Evolutionary conservation across 2,797 vertebrate species (phyloP), one percentile per base, ranked within the genome.

Genomic region (Siniperca obscura): DNA sequence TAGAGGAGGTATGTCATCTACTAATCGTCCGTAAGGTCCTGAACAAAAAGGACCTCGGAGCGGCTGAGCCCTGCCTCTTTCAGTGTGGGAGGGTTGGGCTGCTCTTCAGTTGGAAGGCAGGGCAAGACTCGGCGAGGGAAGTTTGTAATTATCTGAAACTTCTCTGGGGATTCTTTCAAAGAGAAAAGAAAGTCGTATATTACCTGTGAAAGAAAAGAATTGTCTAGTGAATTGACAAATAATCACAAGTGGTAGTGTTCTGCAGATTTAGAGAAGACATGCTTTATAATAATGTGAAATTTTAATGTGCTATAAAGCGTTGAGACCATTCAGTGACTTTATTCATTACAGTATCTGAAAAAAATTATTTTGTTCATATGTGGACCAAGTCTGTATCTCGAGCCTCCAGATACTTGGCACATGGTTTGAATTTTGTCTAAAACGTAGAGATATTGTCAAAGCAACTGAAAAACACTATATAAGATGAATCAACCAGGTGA

Each of bases 21-120:
- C 99, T 97, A 99, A 96, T 99, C 98, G 87, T 99, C 98, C 93
- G 98, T 98, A 83, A 99, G 97, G 95, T 99, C 98, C 96, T 99
- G 98, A 95, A 99, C 98, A 96, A 99, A 99, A 85, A 99, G 97
- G 92, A 99, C 97, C 96, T 99, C 98, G 81, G 97, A 98, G 93
- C 98, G 98, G 95, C 97, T 98, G 87, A 99, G 97, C 95, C 98
- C 98, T 0, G 98, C 97, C 94, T 99, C 98, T 92, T 97, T 97
- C 93, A 99, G 96, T 3, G 98, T 98, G 5, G 98, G 98, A 1
- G 98, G 98, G 89, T 97, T 98, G 87, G 98, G 97, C 94, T 95
- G 95, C 91, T 98, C 97, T 93, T 97, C 97, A 70, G 96, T 97
- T 1, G 98, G 98, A 86, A 98, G 95, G 93, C 98, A 99, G 87